Base-by-base conservation (phyloP, 2,113 vertebrate genomes). In the Plotosus lineatus region DNA sequence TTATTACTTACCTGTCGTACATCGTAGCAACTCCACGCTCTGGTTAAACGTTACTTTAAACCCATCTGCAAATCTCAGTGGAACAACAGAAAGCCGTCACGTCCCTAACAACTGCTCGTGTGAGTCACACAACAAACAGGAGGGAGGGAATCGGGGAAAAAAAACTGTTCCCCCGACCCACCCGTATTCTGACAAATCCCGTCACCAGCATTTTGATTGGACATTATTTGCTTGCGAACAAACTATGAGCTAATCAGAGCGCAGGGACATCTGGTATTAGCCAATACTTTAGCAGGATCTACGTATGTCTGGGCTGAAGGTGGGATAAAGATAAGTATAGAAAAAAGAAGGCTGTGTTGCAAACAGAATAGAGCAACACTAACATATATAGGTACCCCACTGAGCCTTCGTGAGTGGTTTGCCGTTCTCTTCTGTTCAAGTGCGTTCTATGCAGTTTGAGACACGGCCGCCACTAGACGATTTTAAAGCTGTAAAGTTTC, bases 1-100 rank as follows among this genome's bases (percentile, higher is more conserved):
- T 5, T 50, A 50, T 19, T 50, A 50, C 50, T 51, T 80, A 80
- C 79, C 79, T 80, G 79, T 80, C 14, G 28, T 63, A 17, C 68
- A 71, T 71, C 15, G 14, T 21, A 28, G 17, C 28, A 9, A 56
- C 17, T 71, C 66, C 51, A 4, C 3, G 69, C 15, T 71, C 17
- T 6, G 51, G 6, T 19, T 23, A 8, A 46, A 15, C 44, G 26
- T 71, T 19, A 48, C 44, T 71, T 3, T 46, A 56, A 79, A 14
- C 9, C 36, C n/a, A 31, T 28, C 8, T 36, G 40, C 7, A 23
- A 60, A 21, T 17, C 55, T 44, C 36, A 12, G 50, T 9, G 6
- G 4, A 23, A 46, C 50, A 61, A 8, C 68, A 31, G 50, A 11
- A 56, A 28, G 17, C 26, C 6, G 14, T 0, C 1, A 1, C 23